Conservation (phyloP, 2,797 vertebrate genomes). For the Kryptopterus vitreolus region DNA sequence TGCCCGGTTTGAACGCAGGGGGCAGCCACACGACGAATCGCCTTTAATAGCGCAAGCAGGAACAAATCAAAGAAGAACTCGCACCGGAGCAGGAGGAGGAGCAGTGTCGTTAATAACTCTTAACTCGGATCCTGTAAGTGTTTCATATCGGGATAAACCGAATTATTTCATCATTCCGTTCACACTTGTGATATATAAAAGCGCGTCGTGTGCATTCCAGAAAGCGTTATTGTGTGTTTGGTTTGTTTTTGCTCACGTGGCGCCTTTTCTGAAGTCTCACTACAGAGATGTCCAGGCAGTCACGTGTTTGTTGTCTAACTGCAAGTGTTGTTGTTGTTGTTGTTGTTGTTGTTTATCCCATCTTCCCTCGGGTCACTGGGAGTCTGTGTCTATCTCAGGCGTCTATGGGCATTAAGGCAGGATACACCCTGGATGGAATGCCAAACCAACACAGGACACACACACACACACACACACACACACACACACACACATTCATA, state of each 20-base stretch:
- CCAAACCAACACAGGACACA: no score
- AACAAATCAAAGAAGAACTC: constrained; percentile 5
- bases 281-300: no score
- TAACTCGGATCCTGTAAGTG: constrained; percentile 7
- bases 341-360: not conserved
- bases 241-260: constrained; percentile 18
- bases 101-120: not conserved
- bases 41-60: no score
- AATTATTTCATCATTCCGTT: not conserved
- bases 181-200: not conserved
- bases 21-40: no score
- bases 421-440: no score
- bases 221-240: not conserved
- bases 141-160: not conserved
- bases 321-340: not conserved
- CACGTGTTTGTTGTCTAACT: not conserved
- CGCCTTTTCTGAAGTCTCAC: not conserved
- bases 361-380: no score
- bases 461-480: no score
- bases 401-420: no score
- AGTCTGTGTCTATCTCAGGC: no score
- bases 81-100: no score
- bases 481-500: no score
- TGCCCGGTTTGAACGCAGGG: no score
- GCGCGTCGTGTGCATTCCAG: not conserved